Evolutionary conservation across 92 coral and sea anemone genomes (phyloP).

Genomic region (Zoanthus gigantus): DNA sequence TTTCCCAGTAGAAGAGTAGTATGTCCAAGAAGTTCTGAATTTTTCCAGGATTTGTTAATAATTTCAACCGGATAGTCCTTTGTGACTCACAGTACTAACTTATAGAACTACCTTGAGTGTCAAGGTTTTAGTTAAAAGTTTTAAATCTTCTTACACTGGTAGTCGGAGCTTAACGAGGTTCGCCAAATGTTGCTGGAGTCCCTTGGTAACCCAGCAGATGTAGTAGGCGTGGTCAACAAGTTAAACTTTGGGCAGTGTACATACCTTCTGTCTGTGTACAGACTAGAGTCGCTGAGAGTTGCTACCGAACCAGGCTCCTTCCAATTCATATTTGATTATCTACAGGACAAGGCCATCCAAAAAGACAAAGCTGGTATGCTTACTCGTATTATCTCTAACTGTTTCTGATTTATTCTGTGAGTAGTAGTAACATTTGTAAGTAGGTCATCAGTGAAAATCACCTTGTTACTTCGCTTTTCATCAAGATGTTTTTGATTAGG

Average conservation of each 20-base stretch:
- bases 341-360: conserved; percentile 95
- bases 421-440: background rate
- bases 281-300: conserved; percentile 92
- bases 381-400: background rate
- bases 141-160: conserved; percentile 8
- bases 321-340: conserved; percentile 90
- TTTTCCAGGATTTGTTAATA: no score
- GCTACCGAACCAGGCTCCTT: conserved; percentile 90
- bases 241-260: conserved; percentile 97
- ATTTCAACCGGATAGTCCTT: background rate
- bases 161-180: conserved; percentile 92
- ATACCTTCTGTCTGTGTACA: conserved; percentile 92
- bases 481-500: no score
- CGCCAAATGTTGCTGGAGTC: conserved; percentile 83
- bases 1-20: no score
- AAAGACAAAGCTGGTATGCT: conserved; percentile 96
- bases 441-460: background rate
- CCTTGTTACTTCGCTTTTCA: no score
- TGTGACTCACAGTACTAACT: background rate
- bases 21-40: no score
- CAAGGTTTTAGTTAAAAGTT: background rate
- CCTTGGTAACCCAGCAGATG: conserved; percentile 83
- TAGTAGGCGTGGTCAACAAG: conserved; percentile 83
- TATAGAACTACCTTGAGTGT: background rate
- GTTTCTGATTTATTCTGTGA: background rate